Conservation (phyloP, 1,140 invertebrate species). For the Halictus rubicundus region DNA sequence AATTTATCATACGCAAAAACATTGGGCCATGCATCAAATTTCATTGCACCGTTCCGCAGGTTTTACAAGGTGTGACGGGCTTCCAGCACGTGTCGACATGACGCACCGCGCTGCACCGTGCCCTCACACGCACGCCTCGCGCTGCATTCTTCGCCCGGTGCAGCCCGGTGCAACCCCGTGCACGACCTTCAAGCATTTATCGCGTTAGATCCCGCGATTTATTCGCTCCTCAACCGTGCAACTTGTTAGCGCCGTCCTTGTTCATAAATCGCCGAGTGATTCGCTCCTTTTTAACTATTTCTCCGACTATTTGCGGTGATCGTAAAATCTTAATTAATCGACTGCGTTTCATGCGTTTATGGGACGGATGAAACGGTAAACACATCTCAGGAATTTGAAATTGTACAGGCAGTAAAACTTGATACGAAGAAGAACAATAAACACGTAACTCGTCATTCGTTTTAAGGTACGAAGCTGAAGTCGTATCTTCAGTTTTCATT, state of each 20-base stretch:
- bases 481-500: too few species aligned
- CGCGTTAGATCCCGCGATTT: neutral
- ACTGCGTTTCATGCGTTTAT: too few species aligned
- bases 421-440: too few species aligned
- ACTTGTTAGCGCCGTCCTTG: too few species aligned
- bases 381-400: too few species aligned
- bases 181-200: slow-evolving; percentile 8
- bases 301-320: too few species aligned
- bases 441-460: too few species aligned
- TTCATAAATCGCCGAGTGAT: neutral
- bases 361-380: too few species aligned
- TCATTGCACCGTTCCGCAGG: slow-evolving; percentile 55
- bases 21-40: slow-evolving; percentile 39
- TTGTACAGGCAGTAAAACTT: too few species aligned
- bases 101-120: slow-evolving; percentile 14
- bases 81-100: slow-evolving; percentile 63
- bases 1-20: slow-evolving; percentile 41
- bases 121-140: slow-evolving; percentile 12
- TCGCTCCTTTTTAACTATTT: neutral
- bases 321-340: too few species aligned
- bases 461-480: too few species aligned
- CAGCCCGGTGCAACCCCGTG: slow-evolving; percentile 40
- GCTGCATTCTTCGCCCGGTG: slow-evolving; percentile 49
- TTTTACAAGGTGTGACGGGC: slow-evolving; percentile 70
- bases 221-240: neutral